Evolutionary conservation across 2,888 invertebrate species (phyloP), one percentile per base, ranked within the genome.

Genomic region (Steinernema scapterisci): DNA sequence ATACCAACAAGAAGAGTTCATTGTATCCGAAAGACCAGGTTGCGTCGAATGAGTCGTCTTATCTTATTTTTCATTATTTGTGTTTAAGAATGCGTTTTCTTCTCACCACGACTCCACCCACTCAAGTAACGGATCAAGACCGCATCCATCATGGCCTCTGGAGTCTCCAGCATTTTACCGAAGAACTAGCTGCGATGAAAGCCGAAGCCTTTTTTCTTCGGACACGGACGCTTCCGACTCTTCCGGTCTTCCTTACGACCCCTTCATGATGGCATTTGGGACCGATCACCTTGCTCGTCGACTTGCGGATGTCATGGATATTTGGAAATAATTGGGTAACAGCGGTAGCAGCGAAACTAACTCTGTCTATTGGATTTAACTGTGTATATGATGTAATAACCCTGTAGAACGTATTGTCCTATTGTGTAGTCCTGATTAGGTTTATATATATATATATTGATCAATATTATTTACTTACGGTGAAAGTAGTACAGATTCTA

Each of bases 61-160:
- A 9, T 38, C 38, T 9, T 38, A 38, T 38, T 38, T 38, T 38
- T 63, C 1, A 38, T 3, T 31, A 31, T 21, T 16, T 21, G 16
- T 27, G 25, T 63, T 63, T 31, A 27, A 63, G 63, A 63, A 31
- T 13, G 63, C 19, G 1, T 38, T 38, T 38, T 38, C 38, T 3
- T 38, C 38, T 38, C 38, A 9, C 9, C 38, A 38, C 38, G 9
- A 31, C 16, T 31, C 31, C 63, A 45, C n/a, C 45, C 6, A 48
- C 13, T 25, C 21, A 19, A 21, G 45, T 16, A 38, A 23, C 45
- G 63, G 63, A 63, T 63, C 56, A 13, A 77, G 80, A 38, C 82
- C 82, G 5, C 82, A 80, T 73, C 79, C 83, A 23, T 78, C 78
- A 48, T 83, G 82, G 82, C 82, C 83, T 25, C 38, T 82, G 31